Conservation (phyloP, 2,888 invertebrate genomes). For the Flabesymbios commensalis region DNA sequence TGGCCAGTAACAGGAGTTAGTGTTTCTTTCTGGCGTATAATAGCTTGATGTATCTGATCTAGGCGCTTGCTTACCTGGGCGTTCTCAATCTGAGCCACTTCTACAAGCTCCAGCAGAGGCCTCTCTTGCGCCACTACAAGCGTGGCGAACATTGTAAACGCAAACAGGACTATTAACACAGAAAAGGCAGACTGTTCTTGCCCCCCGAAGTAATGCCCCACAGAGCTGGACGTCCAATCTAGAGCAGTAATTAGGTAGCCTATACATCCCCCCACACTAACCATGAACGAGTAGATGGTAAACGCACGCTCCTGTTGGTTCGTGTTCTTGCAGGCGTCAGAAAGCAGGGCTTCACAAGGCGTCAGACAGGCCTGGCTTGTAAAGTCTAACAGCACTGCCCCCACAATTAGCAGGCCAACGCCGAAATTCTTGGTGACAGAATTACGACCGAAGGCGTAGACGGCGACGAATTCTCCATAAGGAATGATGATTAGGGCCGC, state of each 20-base stretch:
- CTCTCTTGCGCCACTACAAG: slow-evolving; percentile 88
- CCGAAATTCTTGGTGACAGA: slow-evolving; percentile 38
- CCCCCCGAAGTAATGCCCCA: slow-evolving; percentile 71
- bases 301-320: slow-evolving; percentile 91
- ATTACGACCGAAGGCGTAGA: slow-evolving; percentile 38
- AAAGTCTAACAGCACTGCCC: slow-evolving; percentile 90
- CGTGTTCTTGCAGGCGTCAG: slow-evolving; percentile 84
- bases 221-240: slow-evolving; percentile 83
- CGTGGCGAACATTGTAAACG: slow-evolving; percentile 80
- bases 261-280: slow-evolving; percentile 90
- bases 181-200: slow-evolving; percentile 92
- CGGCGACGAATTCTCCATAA: slow-evolving; percentile 48
- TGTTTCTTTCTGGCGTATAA: slow-evolving; percentile 18
- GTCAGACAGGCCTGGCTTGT: slow-evolving; percentile 96
- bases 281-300: slow-evolving; percentile 95
- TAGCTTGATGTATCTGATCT: slow-evolving; percentile 26
- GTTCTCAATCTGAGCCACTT: neutral
- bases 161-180: slow-evolving; percentile 84
- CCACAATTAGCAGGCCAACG: slow-evolving; percentile 65
- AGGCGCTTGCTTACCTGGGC: slow-evolving; percentile 10
- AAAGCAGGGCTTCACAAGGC: slow-evolving; percentile 87
- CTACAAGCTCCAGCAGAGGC: slow-evolving; percentile 63
- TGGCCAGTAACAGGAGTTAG: neutral
- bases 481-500: slow-evolving; percentile 60
- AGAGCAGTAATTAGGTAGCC: slow-evolving; percentile 78